Evolutionary conservation across 2,888 invertebrate species (phyloP), one percentile per base, ranked within the genome.

Genomic region (Bombyx huttoni): DNA sequence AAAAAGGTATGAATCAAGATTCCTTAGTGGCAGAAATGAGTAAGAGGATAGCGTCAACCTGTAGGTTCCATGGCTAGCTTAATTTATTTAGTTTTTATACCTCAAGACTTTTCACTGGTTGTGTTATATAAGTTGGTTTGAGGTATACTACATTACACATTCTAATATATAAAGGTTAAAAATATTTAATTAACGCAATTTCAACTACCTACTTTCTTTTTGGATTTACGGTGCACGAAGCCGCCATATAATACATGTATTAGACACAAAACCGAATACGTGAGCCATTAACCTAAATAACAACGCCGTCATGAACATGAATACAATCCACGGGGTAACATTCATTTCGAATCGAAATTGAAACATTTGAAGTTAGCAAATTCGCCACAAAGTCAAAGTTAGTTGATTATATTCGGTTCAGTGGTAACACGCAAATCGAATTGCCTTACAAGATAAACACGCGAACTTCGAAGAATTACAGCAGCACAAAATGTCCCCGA

Each of bases 391-490:
- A 70, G 70, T 61, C 65, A 61, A 79, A 78, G 63, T 79, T 75
- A 59, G 68, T 69, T 76, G 75, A 81, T 83, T 82, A 81, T 78
- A 78, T 79, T 75, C 68, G 63, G 70, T 73, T 73, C 68, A 73
- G 74, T 68, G 59, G 67, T 65, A 77, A 73, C 81, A 83, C 73
- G 78, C 80, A 64, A 82, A 79, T 78, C 75, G 67, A 72, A 70
- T 78, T 69, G 68, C 73, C 64, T 61, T 74, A 78, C 75, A 78
- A 78, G 74, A 79, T 69, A 75, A 76, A 78, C 81, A 82, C 74
- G 81, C 80, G 55, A 81, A 80, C 74, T 81, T 81, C 80, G 75
- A 73, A 77, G 82, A 82, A 84, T 76, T 64, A 58, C 66, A 63
- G 66, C 66, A 65, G 75, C 77, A 78, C 73, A 71, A 76, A 77